Evolutionary conservation across 2,797 vertebrate genomes (phyloP), one percentile per base, ranked within the genome.

Genomic region (Manis crassicaudata): DNA sequence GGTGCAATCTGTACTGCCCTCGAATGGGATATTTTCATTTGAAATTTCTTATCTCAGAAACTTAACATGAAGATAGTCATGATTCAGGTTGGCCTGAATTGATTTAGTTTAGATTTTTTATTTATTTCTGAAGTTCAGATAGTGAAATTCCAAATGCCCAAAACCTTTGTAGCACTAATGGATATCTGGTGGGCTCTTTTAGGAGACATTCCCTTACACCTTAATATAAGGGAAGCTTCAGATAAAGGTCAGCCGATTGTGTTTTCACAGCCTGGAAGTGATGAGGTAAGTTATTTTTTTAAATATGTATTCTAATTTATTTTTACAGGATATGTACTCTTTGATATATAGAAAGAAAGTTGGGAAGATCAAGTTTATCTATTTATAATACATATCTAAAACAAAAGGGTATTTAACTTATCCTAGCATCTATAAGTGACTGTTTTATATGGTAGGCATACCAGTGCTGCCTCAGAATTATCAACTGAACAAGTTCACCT

Each of bases 181-280:
- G 13, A 80, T 16, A 95, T 67, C 77, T 96, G 67, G 0, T 96
- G 20, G 96, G 65, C 95, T 98, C 90, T 95, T 98, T 50, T 96
- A 99, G 99, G 99, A 96, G 99, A 99, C 25, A 56, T 99, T 97
- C 99, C 99, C 65, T 98, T 99, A 32, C 99, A 99, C 86, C 96
- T 99, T 21, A 99, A 98, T 96, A 99, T 99, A 98, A 99, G 99
- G 96, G 99, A 99, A 98, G 99, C 97, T 0, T 99, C 99, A 62
- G 99, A 99, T 98, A 98, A 92, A 76, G 99, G 99, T 70, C 99
- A 98, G 67, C 99, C 99, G 0, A 98, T 99, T 98, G 99, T 99
- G 67, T 96, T 99, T 97, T 99, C 99, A 0, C 98, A 98, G 60
- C 99, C 99, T 23, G 98, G 99, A 92, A 99, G 99, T 96, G 98